Percentiles rank a stretch among this genome's conserved stretches.
phyloP scores from a whole-genome alignment of 2,888 invertebrate genomes.

The Tiphia femorata region DNA sequence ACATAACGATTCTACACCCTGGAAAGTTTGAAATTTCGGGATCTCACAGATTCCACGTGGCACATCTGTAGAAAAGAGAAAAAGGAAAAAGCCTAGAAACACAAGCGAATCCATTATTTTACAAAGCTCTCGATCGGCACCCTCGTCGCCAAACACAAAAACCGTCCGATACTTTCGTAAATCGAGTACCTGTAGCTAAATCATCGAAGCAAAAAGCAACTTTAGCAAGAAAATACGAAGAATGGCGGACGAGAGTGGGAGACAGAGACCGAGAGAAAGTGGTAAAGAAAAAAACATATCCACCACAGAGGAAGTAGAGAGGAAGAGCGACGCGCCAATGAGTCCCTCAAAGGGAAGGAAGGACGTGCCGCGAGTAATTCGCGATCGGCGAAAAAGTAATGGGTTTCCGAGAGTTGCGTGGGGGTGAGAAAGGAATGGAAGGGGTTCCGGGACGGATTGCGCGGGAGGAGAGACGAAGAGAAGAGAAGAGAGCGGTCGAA shows the following conservation, averaged over 20 bases:
- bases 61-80: too few relatives aligned
- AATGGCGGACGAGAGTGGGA: not conserved
- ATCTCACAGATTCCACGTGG: too few relatives aligned
- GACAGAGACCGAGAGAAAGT: not conserved
- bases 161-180: too few relatives aligned
- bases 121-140: too few relatives aligned
- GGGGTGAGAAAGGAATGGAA: constrained; percentile 30
- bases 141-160: too few relatives aligned
- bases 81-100: too few relatives aligned
- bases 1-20: too few relatives aligned
- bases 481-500: constrained; percentile 16
- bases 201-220: not conserved
- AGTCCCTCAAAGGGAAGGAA: too few relatives aligned
- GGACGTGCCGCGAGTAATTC: constrained; percentile 31
- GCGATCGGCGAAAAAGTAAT: constrained; percentile 42
- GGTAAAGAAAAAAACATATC: constrained; percentile 4
- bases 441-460: too few relatives aligned
- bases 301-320: constrained; percentile 4
- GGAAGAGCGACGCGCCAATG: too few relatives aligned
- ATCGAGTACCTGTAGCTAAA: not conserved
- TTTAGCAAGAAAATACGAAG: not conserved
- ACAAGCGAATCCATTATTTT: too few relatives aligned
- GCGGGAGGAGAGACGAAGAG: constrained; percentile 30
- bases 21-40: too few relatives aligned
- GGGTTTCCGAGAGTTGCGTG: constrained; percentile 38